These are phyloP conservation scores for Periophthalmus magnuspinnatus DNA, from an alignment of 2,797 vertebrate species.

Conservation along the genomic window DNA sequence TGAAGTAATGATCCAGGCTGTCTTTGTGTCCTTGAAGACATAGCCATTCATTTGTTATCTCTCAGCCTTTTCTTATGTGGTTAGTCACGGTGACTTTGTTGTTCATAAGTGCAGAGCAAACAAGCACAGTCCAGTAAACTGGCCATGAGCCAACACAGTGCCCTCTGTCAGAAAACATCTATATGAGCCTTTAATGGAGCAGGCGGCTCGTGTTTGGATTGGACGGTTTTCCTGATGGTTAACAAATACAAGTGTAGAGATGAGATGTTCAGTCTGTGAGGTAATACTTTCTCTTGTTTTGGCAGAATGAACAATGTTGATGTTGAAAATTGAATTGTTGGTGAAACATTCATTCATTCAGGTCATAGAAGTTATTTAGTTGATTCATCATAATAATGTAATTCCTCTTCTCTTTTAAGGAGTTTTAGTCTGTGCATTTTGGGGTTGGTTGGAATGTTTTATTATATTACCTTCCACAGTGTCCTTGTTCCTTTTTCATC, in stretches of 20 bases:
- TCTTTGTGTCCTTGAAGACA: conserved; percentile 56
- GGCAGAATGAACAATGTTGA: too few relatives aligned
- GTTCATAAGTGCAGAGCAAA: conserved; percentile 61
- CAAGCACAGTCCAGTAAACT: conserved; percentile 46
- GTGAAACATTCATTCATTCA: too few relatives aligned
- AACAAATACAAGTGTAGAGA: not conserved
- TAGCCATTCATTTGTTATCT: conserved; percentile 53
- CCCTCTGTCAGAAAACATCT: conserved; percentile 63
- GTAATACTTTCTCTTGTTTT: not conserved
- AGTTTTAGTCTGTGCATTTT: too few relatives aligned
- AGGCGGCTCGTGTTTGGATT: conserved; percentile 29
- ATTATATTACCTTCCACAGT: too few relatives aligned
- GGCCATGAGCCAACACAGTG: conserved; percentile 58
- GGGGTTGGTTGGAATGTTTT: too few relatives aligned
- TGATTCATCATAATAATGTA: too few relatives aligned
- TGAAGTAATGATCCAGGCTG: conserved; percentile 28
- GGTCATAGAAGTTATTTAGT: too few relatives aligned
- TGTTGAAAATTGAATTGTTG: too few relatives aligned
- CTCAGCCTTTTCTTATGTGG: conserved; percentile 60
- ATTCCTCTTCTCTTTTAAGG: too few relatives aligned
- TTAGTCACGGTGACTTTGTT: conserved; percentile 62
- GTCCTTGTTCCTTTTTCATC: too few relatives aligned
- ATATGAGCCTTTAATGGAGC: conserved; percentile 25
- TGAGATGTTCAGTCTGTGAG: not conserved
- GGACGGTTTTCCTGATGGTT: not conserved